phyloP scores from a whole-genome alignment of 64 coral and sea anemone genomes.

The Pocillopora verrucosa region DNA sequence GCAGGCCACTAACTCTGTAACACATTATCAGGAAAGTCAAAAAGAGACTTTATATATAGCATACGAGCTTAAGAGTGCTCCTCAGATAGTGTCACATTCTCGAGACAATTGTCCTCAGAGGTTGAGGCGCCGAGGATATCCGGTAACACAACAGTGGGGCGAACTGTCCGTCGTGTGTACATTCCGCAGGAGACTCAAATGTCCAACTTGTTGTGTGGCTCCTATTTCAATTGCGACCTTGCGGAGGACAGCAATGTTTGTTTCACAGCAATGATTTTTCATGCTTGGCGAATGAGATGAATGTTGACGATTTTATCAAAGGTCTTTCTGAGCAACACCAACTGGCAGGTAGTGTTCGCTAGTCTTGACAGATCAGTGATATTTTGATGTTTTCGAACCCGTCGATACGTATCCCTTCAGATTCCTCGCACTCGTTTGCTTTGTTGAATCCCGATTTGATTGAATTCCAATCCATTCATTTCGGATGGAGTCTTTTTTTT shows the following conservation, averaged over 20 bases:
- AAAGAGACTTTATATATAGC: background rate
- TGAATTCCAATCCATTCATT: background rate
- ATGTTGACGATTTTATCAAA: constrained; percentile 44
- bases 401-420: constrained; percentile 26
- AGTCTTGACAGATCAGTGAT: background rate
- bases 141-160: constrained; percentile 28
- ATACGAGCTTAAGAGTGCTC: background rate
- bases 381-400: background rate
- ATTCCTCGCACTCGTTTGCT: background rate
- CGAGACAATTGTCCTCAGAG: constrained; percentile 2
- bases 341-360: constrained; percentile 52
- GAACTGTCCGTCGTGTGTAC: constrained; percentile 63
- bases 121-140: constrained; percentile 38
- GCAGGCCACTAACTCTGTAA: background rate
- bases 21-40: background rate
- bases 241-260: constrained; percentile 42
- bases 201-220: constrained; percentile 73
- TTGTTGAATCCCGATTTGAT: constrained; percentile 2
- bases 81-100: constrained; percentile 10
- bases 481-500: background rate
- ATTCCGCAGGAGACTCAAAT: constrained; percentile 69
- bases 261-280: constrained; percentile 18
- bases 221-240: constrained; percentile 56
- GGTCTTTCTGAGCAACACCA: constrained; percentile 48
- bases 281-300: constrained; percentile 34